Percentiles rank a stretch among this genome's conserved stretches.
phyloP scores from a whole-genome alignment of 2,797 vertebrate species.

The Streptopelia turtur region DNA sequence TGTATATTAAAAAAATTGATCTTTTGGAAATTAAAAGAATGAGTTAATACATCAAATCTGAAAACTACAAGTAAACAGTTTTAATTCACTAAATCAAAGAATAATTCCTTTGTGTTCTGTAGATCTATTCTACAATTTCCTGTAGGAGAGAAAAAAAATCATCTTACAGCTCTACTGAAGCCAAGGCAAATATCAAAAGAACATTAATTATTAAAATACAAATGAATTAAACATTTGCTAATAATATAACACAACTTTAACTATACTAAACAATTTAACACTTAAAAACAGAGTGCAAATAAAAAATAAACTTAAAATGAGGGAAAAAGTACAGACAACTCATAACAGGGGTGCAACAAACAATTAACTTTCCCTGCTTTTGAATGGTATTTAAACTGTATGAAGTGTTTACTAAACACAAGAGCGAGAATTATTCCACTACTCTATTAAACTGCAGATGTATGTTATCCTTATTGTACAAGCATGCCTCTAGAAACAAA shows the following conservation, averaged over 20 bases:
- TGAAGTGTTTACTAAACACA: neutral
- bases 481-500: neutral
- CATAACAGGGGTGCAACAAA: conserved; percentile 75
- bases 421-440: neutral
- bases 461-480: neutral
- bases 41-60: conserved; percentile 11
- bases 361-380: conserved; percentile 77
- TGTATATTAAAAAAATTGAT: neutral
- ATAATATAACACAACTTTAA: conserved; percentile 52
- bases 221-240: conserved; percentile 22
- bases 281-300: conserved; percentile 7
- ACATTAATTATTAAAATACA: conserved; percentile 10
- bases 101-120: conserved; percentile 8
- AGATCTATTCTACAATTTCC: conserved; percentile 31
- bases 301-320: conserved; percentile 53
- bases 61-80: conserved; percentile 41
- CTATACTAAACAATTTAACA: conserved; percentile 52
- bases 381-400: conserved; percentile 15
- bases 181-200: conserved; percentile 23
- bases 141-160: conserved; percentile 27
- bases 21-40: conserved; percentile 29
- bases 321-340: conserved; percentile 40
- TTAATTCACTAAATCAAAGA: neutral
- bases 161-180: conserved; percentile 22
- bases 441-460: neutral